These are phyloP conservation scores for Palythoa caribaeorum DNA, from an alignment of 92 coral and sea anemone species.

Conservation along the genomic window DNA sequence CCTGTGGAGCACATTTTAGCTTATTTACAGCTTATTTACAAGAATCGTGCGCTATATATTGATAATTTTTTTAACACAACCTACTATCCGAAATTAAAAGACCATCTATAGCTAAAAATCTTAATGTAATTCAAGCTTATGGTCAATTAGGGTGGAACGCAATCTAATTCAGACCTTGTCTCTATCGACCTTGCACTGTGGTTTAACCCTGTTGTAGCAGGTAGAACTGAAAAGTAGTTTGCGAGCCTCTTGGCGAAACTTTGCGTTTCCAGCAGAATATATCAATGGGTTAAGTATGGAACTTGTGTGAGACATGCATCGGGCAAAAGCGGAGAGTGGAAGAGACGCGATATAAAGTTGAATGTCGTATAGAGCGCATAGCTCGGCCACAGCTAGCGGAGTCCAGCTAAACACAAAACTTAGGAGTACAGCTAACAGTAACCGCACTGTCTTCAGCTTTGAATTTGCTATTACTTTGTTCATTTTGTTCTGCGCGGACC, in stretches of 20 bases:
- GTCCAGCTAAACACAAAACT: conserved; percentile 40
- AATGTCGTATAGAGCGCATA: background rate
- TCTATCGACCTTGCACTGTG: background rate
- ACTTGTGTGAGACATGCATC: conserved; percentile 33
- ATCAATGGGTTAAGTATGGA: conserved; percentile 32
- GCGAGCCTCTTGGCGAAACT: conserved; percentile 38
- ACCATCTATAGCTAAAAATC: no score
- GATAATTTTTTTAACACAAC: no score
- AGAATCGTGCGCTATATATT: no score
- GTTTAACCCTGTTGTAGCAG: no score
- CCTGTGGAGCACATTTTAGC: no score
- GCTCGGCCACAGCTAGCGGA: conserved; percentile 16
- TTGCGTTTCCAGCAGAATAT: conserved; percentile 22
- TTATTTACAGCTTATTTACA: no score
- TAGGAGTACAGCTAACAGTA: conserved; percentile 18
- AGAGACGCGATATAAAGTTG: background rate
- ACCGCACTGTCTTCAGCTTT: conserved; percentile 22
- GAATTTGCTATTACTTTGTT: conserved; percentile 26
- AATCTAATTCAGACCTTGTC: background rate
- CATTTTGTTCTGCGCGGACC: conserved; percentile 35
- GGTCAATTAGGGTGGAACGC: background rate
- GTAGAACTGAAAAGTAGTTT: background rate
- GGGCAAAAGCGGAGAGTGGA: conserved; percentile 16
- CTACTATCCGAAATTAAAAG: no score
- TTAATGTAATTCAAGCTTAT: no score